phyloP scores from a whole-genome alignment of 2,797 vertebrate species.

The Sebastes itinus region DNA sequence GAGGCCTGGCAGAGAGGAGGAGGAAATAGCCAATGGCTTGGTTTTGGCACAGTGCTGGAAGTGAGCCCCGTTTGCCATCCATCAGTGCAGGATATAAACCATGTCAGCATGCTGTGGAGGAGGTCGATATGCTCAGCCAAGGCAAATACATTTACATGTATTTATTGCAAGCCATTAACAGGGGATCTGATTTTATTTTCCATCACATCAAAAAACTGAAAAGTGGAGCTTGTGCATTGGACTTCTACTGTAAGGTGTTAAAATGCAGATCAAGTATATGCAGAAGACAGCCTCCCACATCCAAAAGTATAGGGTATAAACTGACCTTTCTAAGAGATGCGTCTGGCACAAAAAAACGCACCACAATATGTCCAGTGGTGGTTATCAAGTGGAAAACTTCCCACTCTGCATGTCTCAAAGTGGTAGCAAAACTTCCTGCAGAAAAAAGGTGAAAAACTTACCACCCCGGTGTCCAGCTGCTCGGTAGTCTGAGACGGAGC shows the following conservation, averaged over 20 bases:
- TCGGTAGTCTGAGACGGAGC: constrained; percentile 73
- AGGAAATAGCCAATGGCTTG: constrained; percentile 21
- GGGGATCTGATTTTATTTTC: background rate
- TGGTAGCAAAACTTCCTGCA: constrained; percentile 23
- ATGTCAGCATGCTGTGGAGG: constrained; percentile 54
- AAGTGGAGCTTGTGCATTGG: background rate
- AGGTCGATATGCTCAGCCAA: constrained; percentile 41
- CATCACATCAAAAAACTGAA: background rate
- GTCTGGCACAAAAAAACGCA: background rate
- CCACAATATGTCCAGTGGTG: background rate
- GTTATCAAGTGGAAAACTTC: constrained; percentile 59
- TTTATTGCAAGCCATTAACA: constrained; percentile 45
- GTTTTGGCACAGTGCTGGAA: constrained; percentile 24
- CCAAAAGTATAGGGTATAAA: constrained; percentile 34
- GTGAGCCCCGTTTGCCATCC: constrained; percentile 32
- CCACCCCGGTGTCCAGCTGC: constrained; percentile 80
- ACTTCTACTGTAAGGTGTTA: constrained; percentile 28
- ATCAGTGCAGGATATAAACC: constrained; percentile 38
- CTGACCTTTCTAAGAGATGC: background rate
- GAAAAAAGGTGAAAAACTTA: constrained; percentile 55
- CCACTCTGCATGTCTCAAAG: constrained; percentile 65
- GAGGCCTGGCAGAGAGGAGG: background rate
- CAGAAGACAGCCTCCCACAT: constrained; percentile 9
- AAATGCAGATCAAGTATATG: constrained; percentile 41
- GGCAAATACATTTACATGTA: constrained; percentile 55